Conservation (phyloP, 2,888 invertebrate species). For the Parnassius orleans region DNA sequence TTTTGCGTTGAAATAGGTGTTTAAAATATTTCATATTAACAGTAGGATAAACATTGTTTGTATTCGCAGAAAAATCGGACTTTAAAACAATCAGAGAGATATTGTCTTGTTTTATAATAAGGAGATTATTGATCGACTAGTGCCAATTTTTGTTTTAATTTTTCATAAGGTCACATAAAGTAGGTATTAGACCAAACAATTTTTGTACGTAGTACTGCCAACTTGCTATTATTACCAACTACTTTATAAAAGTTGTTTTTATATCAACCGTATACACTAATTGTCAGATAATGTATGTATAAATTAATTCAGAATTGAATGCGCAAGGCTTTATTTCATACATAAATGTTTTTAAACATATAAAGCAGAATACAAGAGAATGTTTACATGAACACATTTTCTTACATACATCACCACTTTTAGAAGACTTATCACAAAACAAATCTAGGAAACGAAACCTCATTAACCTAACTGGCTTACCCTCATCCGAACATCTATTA, state of each 20-base stretch:
- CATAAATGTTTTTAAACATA: conserved; percentile 1
- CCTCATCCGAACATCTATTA: conserved; percentile 15
- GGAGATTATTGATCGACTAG: conserved; percentile 17
- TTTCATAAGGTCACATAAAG: too few species aligned
- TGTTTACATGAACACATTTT: conserved; percentile 8
- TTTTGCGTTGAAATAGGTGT: too few species aligned
- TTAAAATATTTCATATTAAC: too few species aligned
- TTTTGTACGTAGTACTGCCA: background rate
- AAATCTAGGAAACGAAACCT: conserved; percentile 20
- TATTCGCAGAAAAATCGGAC: too few species aligned
- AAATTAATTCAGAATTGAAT: background rate
- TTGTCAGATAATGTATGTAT: background rate
- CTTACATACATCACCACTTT: conserved; percentile 17
- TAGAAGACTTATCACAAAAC: conserved; percentile 24
- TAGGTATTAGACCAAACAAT: background rate
- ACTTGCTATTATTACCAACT: background rate
- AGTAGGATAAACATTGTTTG: too few species aligned
- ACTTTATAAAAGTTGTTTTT: background rate
- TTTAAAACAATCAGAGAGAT: too few species aligned
- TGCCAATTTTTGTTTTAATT: background rate
- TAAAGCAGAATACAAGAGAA: conserved; percentile 9
- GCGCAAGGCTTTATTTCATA: background rate
- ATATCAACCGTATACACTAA: background rate
- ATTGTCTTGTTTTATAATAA: background rate
- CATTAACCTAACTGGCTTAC: conserved; percentile 3